These are phyloP conservation scores for Drosophila neonasuta DNA, from an alignment of 2,888 invertebrate genomes.

Conservation along the genomic window DNA sequence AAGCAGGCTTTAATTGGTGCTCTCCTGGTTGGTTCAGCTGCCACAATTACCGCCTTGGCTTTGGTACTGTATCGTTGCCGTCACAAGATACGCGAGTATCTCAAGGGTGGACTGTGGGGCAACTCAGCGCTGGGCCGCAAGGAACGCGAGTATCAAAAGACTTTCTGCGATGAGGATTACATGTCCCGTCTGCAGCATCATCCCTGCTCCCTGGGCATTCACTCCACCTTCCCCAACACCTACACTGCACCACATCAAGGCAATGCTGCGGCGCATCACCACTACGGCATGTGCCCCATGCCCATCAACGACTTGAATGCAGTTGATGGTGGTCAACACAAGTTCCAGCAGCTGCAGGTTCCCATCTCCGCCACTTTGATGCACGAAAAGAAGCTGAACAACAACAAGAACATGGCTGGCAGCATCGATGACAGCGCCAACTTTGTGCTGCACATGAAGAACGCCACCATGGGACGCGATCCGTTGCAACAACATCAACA, in stretches of 20 bases:
- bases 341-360: conserved; percentile 81
- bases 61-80: conserved; percentile 91
- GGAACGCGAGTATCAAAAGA: conserved; percentile 94
- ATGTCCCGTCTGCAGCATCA: conserved; percentile 82
- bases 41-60: conserved; percentile 87
- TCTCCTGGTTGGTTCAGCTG: conserved; percentile 88
- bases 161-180: conserved; percentile 94
- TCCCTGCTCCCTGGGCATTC: conserved; percentile 81
- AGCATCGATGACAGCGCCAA: conserved; percentile 74
- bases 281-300: conserved; percentile 85
- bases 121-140: conserved; percentile 84
- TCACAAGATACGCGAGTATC: conserved; percentile 89
- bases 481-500: conserved; percentile 40
- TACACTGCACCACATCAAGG: conserved; percentile 82
- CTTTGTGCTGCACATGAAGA: conserved; percentile 81
- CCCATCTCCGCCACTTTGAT: conserved; percentile 80
- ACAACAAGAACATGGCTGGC: conserved; percentile 56
- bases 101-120: conserved; percentile 86
- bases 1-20: conserved; percentile 92
- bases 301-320: conserved; percentile 94
- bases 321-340: conserved; percentile 69
- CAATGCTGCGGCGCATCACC: conserved; percentile 75
- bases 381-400: conserved; percentile 76
- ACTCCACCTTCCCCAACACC: conserved; percentile 80
- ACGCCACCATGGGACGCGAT: conserved; percentile 62